Evolutionary conservation across 2,888 invertebrate species (phyloP).

Genomic region (Lingula anatina): DNA sequence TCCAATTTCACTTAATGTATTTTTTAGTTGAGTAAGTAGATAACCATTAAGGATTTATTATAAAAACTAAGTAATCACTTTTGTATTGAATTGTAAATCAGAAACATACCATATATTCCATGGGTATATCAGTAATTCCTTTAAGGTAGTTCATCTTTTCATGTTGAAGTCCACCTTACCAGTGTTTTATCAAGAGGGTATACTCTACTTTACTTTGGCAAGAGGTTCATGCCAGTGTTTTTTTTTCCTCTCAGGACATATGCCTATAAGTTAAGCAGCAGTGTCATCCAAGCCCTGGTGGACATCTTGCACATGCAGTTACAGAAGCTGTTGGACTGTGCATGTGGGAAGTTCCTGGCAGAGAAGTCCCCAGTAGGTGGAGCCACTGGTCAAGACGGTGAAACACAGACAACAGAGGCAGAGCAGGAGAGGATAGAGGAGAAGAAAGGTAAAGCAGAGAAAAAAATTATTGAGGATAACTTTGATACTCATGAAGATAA

Average conservation of each 20-base stretch:
- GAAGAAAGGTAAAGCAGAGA: background rate
- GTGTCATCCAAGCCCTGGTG: slow-evolving; percentile 56
- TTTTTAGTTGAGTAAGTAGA: background rate
- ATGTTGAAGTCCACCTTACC: background rate
- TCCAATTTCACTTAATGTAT: background rate
- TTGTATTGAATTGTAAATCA: background rate
- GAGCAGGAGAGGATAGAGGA: too few relatives aligned
- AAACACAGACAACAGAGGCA: too few relatives aligned
- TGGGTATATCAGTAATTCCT: background rate
- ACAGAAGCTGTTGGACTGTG: slow-evolving; percentile 20
- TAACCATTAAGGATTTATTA: background rate
- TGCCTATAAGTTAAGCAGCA: slow-evolving; percentile 55
- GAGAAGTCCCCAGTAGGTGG: too few relatives aligned
- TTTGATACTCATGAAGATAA: too few relatives aligned
- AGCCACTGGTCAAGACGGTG: background rate
- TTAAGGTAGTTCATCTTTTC: background rate
- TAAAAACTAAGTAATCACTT: background rate
- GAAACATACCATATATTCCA: background rate
- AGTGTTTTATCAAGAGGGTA: background rate
- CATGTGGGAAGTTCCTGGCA: too few relatives aligned
- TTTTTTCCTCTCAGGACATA: slow-evolving; percentile 48
- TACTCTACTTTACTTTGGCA: background rate
- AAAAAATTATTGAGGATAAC: too few relatives aligned
- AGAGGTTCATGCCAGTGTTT: background rate
- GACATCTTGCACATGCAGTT: slow-evolving; percentile 58